Evolutionary conservation across 1,140 invertebrate genomes (phyloP).

Genomic region (Pogonomyrmex californicus): DNA sequence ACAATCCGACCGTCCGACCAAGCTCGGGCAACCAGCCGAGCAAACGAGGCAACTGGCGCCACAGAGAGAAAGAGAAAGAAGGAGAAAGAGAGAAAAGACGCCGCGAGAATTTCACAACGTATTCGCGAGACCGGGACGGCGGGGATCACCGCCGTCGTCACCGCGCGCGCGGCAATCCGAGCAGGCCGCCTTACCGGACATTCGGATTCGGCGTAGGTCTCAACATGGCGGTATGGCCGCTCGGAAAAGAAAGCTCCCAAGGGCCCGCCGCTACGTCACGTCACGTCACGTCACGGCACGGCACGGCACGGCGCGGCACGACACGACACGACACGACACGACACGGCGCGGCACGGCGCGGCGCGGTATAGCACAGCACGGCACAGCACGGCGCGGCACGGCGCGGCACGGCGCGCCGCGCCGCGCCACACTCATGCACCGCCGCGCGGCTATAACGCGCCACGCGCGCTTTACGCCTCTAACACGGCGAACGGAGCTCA

Average conservation of each 20-base stretch:
- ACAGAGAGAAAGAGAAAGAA: background rate
- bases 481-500: background rate
- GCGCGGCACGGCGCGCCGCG: constrained; percentile 45
- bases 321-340: no score
- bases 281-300: no score
- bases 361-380: no score
- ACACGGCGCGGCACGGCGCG: no score
- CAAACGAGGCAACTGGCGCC: constrained; percentile 66
- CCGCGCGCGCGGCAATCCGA: constrained; percentile 65
- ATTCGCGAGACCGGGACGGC: constrained; percentile 23
- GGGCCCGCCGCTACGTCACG: constrained; percentile 76
- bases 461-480: constrained; percentile 62
- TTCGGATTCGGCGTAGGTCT: constrained; percentile 82
- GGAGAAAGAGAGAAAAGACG: constrained; percentile 57
- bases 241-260: constrained; percentile 86
- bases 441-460: constrained; percentile 54
- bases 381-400: constrained; percentile 34
- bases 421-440: constrained; percentile 71
- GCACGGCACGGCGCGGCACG: no score
- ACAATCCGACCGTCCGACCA: constrained; percentile 54
- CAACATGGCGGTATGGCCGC: constrained; percentile 86
- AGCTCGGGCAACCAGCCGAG: background rate
- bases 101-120: constrained; percentile 58
- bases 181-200: constrained; percentile 72
- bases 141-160: background rate